Evolutionary conservation across 2,797 vertebrate genomes (phyloP).

Genomic region (Lithobates pipiens): DNA sequence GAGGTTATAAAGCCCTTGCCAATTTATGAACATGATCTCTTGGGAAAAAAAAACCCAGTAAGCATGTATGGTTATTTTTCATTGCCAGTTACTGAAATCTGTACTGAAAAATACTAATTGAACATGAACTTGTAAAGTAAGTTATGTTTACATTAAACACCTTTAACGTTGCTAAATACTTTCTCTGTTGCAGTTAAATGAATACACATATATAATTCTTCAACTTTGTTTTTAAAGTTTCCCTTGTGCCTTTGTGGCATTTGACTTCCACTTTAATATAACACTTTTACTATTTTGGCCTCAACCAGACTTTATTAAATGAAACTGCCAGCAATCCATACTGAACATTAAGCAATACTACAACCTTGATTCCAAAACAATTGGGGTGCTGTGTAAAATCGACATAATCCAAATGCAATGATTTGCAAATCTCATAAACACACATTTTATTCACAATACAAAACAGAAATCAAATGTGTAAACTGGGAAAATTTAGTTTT

Average conservation of each 20-base stretch:
- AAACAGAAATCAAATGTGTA: no score
- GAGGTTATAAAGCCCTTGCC: conserved; percentile 65
- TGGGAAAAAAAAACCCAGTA: background rate
- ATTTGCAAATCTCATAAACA: no score
- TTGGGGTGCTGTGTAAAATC: no score
- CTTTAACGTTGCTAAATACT: no score
- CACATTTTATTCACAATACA: no score
- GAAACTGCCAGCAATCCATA: no score
- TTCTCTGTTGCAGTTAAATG: no score
- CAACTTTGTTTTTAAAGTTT: background rate
- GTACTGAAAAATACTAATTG: conserved; percentile 37
- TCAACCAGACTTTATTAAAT: background rate
- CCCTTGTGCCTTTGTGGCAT: background rate
- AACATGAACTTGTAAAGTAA: background rate
- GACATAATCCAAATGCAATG: no score
- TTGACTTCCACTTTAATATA: background rate
- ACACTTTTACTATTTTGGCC: background rate
- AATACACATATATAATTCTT: background rate
- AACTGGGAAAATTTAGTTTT: no score
- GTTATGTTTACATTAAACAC: no score
- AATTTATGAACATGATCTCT: conserved; percentile 62
- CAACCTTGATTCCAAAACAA: no score
- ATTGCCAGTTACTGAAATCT: conserved; percentile 62
- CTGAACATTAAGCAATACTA: no score
- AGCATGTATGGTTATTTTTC: conserved; percentile 21